phyloP scores from a whole-genome alignment of 2,888 invertebrate genomes.

The Gari tellinella region DNA sequence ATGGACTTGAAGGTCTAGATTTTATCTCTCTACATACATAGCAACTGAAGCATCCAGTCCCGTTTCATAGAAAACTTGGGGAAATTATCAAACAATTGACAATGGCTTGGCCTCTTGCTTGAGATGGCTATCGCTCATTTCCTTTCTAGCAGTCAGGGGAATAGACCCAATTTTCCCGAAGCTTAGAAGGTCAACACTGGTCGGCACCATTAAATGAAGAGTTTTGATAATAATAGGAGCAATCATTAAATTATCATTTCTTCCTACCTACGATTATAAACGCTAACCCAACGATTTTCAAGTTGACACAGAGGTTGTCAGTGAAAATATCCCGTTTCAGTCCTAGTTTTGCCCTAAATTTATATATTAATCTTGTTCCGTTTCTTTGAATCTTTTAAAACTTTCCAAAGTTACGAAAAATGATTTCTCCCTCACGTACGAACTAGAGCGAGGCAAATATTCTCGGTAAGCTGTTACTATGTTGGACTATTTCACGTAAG shows the following conservation, averaged over 20 bases:
- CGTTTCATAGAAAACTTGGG: constrained; percentile 51
- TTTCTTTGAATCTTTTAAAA: too few relatives aligned
- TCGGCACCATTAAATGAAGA: constrained; percentile 48
- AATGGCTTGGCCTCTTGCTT: constrained; percentile 47
- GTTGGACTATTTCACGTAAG: too few relatives aligned
- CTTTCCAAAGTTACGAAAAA: too few relatives aligned
- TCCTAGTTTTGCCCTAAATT: too few relatives aligned
- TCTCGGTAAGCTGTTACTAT: too few relatives aligned
- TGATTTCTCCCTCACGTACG: too few relatives aligned
- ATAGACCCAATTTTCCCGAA: constrained; percentile 52
- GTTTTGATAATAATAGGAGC: constrained; percentile 44
- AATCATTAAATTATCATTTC: constrained; percentile 58
- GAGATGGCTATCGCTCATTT: constrained; percentile 59
- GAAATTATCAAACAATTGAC: constrained; percentile 63
- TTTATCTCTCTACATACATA: constrained; percentile 58
- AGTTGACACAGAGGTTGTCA: not conserved
- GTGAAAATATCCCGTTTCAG: too few relatives aligned
- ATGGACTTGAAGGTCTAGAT: constrained; percentile 44
- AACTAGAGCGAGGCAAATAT: too few relatives aligned
- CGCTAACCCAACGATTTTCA: constrained; percentile 25
- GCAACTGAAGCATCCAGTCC: constrained; percentile 59
- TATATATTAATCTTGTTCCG: too few relatives aligned
- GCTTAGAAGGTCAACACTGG: constrained; percentile 54
- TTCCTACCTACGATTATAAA: constrained; percentile 27
- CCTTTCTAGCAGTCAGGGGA: constrained; percentile 55